These are phyloP conservation scores for Camponotus fellah DNA, from an alignment of 2,888 invertebrate genomes.

Conservation along the genomic window DNA sequence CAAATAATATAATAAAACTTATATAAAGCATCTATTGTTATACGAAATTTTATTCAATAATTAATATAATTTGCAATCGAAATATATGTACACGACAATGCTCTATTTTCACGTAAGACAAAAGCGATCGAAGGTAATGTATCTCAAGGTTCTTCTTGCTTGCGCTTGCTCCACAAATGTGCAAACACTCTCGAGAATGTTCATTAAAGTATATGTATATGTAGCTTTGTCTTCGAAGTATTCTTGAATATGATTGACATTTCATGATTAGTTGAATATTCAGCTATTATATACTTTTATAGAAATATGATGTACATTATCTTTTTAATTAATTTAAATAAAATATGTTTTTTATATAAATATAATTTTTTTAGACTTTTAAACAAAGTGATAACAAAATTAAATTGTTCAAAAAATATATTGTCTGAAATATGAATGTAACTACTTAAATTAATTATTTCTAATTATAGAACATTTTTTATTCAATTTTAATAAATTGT, in stretches of 20 bases:
- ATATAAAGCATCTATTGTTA: not conserved
- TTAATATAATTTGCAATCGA: conserved; percentile 51
- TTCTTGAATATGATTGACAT: not conserved
- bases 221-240: not conserved
- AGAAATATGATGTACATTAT: not conserved
- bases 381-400: not conserved
- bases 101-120: conserved; percentile 58
- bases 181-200: conserved; percentile 55
- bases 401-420: not conserved
- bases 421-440: not conserved
- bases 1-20: not conserved
- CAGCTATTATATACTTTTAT: not conserved
- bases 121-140: conserved; percentile 65
- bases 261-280: not conserved
- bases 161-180: conserved; percentile 61
- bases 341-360: not conserved
- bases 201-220: conserved; percentile 51
- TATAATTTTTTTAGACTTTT: not conserved
- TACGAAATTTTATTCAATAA: not conserved
- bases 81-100: conserved; percentile 50
- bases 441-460: conserved; percentile 11
- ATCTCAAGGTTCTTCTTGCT: conserved; percentile 51
- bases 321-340: not conserved
- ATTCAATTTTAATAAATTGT: not conserved
- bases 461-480: not conserved